Percentiles rank a stretch among this genome's conserved stretches.
Conservation (phyloP, 2,113 vertebrate species). For the Microtus richardsoni region DNA sequence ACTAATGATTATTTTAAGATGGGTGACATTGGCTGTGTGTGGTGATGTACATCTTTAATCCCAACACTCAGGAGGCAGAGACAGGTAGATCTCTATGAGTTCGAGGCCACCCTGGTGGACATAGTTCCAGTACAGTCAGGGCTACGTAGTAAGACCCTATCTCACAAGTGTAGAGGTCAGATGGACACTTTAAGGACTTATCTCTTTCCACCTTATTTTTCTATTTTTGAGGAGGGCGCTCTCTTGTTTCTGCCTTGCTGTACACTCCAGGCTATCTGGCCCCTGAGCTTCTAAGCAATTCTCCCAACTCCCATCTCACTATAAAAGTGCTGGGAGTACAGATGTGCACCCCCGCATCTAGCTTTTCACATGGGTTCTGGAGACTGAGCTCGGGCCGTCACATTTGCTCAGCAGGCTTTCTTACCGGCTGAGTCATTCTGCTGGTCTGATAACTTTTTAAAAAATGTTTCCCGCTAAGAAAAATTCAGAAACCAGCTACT, state of each 20-base stretch:
- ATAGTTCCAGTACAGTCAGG: neutral
- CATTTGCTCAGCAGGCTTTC: neutral
- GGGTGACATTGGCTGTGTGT: neutral
- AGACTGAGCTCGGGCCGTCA: neutral
- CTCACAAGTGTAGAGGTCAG: neutral
- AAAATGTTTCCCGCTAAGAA: neutral
- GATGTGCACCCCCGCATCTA: neutral
- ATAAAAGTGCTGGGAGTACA: neutral
- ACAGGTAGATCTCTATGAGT: neutral
- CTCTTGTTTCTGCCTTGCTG: neutral
- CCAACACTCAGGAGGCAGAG: neutral
- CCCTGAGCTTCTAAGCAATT: neutral
- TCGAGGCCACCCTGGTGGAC: neutral
- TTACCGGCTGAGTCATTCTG: neutral
- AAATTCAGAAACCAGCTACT: neutral
- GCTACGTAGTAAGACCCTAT: no score
- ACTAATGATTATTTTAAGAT: neutral
- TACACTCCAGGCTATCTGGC: neutral
- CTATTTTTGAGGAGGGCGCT: neutral
- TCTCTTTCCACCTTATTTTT: neutral
- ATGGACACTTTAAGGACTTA: neutral
- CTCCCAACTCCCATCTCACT: neutral
- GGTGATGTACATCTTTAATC: neutral
- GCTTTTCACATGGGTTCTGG: neutral
- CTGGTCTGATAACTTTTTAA: neutral